phyloP scores from a whole-genome alignment of 2,797 vertebrate genomes.

The Dicrostonyx torquatus region DNA sequence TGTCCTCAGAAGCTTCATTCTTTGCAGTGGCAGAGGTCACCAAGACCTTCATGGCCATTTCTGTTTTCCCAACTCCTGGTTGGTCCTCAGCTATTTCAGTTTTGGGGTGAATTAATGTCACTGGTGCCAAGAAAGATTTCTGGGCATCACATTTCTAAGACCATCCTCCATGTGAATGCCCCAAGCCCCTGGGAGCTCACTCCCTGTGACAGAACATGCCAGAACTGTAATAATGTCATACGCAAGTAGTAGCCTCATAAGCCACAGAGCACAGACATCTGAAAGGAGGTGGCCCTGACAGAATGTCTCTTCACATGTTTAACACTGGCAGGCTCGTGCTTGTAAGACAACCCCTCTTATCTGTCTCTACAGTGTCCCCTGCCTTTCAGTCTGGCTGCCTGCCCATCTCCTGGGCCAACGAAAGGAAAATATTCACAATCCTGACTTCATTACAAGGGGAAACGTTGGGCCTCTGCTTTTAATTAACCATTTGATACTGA shows the following conservation, averaged over 20 bases:
- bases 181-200: not conserved
- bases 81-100: not conserved
- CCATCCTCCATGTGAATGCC: not conserved
- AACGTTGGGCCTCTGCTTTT: conserved; percentile 76
- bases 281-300: not conserved
- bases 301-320: not conserved
- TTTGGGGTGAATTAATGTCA: not conserved
- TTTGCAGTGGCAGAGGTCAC: not conserved
- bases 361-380: conserved; percentile 42
- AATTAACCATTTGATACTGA: conserved; percentile 77
- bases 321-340: not conserved
- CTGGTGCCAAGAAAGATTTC: not conserved
- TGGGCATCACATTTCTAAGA: not conserved
- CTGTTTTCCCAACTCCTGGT: not conserved
- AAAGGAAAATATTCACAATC: conserved; percentile 72
- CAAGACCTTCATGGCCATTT: not conserved
- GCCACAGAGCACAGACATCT: conserved; percentile 27
- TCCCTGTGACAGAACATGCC: not conserved
- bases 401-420: conserved; percentile 64
- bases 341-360: conserved; percentile 34
- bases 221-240: not conserved
- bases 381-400: conserved; percentile 47
- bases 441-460: conserved; percentile 68
- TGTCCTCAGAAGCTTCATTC: not conserved
- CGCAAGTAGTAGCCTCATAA: not conserved